Evolutionary conservation across 2,113 vertebrate genomes (phyloP).

Genomic region (Grammomys surdaster): DNA sequence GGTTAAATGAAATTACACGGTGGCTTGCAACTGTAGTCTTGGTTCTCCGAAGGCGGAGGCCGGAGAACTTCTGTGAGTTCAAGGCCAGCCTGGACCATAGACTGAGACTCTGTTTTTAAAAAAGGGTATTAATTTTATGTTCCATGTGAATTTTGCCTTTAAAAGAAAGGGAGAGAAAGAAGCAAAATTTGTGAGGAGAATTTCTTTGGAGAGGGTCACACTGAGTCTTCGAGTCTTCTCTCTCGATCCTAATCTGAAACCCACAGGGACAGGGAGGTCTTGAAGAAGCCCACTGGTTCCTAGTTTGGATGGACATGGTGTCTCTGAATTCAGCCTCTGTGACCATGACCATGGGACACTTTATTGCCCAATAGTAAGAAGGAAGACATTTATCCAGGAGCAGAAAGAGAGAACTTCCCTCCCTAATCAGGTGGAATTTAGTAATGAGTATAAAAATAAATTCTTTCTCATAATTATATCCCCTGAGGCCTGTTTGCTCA

Average conservation of each 20-base stretch:
- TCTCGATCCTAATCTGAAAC: background rate
- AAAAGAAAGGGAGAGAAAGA: no score
- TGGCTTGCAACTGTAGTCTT: background rate
- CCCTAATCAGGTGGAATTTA: background rate
- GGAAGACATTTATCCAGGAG: background rate
- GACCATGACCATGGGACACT: background rate
- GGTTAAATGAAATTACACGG: background rate
- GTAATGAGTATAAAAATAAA: conserved; percentile 8
- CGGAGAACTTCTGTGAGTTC: background rate
- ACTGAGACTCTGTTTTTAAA: background rate
- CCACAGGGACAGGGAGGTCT: background rate
- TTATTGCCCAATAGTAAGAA: background rate
- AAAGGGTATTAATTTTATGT: background rate
- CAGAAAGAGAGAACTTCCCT: background rate
- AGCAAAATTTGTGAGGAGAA: background rate
- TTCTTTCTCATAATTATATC: background rate
- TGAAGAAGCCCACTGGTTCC: background rate
- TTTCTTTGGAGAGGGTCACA: background rate
- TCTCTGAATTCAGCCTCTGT: conserved; percentile 22
- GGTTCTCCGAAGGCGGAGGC: background rate
- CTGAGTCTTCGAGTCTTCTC: background rate
- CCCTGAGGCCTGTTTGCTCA: background rate
- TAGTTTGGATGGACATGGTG: background rate
- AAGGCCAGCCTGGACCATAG: background rate
- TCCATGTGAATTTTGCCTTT: background rate